Evolutionary conservation across 2,888 invertebrate species (phyloP).

Genomic region (Yponomeuta evonymella): DNA sequence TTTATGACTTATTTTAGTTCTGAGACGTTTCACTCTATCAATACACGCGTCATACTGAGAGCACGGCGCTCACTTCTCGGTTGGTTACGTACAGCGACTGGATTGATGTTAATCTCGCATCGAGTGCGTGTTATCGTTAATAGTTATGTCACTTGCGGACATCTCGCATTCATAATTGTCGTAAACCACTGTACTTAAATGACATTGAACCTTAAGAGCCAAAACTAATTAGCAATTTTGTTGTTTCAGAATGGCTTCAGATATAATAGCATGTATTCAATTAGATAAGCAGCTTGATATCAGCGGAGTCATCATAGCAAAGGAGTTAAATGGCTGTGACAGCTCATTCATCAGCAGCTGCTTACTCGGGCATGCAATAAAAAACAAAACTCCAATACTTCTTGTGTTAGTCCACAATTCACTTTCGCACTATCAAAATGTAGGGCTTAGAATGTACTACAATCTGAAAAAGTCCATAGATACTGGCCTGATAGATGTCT

Average conservation of each 20-base stretch:
- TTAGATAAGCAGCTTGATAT: conserved; percentile 75
- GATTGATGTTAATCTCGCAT: neutral
- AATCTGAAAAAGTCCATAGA: conserved; percentile 75
- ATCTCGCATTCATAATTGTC: neutral
- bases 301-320: conserved; percentile 78
- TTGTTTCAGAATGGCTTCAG: conserved; percentile 74
- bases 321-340: conserved; percentile 82
- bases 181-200: neutral
- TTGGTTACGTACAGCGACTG: neutral
- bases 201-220: neutral
- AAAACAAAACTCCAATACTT: conserved; percentile 76
- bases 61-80: neutral
- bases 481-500: conserved; percentile 45
- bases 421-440: conserved; percentile 82
- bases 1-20: neutral
- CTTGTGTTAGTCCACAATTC: conserved; percentile 83
- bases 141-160: conserved; percentile 5
- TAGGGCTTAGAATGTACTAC: conserved; percentile 84
- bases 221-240: neutral
- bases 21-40: neutral
- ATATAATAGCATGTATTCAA: conserved; percentile 78
- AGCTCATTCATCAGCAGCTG: conserved; percentile 83
- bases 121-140: conserved; percentile 3
- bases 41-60: neutral
- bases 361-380: conserved; percentile 78